phyloP scores from a whole-genome alignment of 2,797 vertebrate genomes.

The Loris lydekkerianus region DNA sequence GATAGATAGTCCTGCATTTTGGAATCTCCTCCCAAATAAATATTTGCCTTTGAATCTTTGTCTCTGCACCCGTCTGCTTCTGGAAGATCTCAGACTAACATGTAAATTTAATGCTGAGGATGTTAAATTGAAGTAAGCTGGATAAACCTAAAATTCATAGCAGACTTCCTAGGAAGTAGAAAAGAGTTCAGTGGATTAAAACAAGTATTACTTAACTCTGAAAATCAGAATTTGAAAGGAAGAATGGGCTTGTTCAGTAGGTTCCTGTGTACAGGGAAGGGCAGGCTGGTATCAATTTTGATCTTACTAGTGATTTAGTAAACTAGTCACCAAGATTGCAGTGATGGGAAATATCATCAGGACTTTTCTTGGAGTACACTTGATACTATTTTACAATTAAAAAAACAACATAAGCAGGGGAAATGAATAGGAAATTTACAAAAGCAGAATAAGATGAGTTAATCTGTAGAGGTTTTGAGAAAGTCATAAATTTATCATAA shows the following conservation, averaged over 20 bases:
- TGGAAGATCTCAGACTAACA: constrained; percentile 35
- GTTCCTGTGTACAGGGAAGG: background rate
- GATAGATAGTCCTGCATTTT: constrained; percentile 21
- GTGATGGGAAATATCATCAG: background rate
- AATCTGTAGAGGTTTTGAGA: constrained; percentile 38
- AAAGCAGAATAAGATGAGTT: background rate
- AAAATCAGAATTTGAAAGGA: background rate
- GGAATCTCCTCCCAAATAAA: background rate
- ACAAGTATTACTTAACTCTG: constrained; percentile 41
- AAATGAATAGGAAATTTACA: constrained; percentile 43
- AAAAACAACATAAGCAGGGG: background rate
- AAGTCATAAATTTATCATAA: constrained; percentile 35
- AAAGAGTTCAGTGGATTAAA: background rate
- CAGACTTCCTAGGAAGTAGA: constrained; percentile 24
- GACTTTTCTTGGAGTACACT: background rate
- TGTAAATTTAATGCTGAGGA: constrained; percentile 49
- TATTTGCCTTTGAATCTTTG: constrained; percentile 12
- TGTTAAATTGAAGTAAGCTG: constrained; percentile 53
- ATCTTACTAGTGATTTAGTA: background rate
- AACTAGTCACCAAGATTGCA: background rate
- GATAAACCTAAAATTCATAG: constrained; percentile 53
- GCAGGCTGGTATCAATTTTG: background rate
- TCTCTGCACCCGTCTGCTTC: background rate
- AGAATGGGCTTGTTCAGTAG: background rate
- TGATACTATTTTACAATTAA: background rate